Conservation (phyloP, 2,797 vertebrate genomes). For the Arremon brunneinucha region DNA sequence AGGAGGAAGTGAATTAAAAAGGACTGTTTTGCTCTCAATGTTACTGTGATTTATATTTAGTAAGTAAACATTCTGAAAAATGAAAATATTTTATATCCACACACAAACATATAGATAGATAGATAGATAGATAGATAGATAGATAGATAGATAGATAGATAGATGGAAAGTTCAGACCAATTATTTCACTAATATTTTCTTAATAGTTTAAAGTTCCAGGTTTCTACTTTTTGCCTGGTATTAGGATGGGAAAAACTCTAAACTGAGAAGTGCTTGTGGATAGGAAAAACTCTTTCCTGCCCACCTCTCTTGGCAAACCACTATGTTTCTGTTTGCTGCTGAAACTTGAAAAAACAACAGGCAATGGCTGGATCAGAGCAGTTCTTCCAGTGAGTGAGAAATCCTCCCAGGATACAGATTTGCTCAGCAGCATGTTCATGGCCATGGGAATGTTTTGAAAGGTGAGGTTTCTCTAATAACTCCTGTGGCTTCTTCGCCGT, state of each 20-base stretch:
- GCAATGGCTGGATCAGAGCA: neutral
- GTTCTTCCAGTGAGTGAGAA: neutral
- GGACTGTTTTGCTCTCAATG: neutral
- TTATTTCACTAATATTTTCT: neutral
- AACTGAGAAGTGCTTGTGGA: neutral
- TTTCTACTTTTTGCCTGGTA: neutral
- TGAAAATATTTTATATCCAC: neutral
- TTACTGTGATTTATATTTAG: neutral
- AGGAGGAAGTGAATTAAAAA: neutral
- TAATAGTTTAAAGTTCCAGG: neutral
- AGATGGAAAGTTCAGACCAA: neutral
- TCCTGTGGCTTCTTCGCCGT: slow-evolving; percentile 40
- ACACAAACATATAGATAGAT: neutral
- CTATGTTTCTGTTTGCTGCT: slow-evolving; percentile 13
- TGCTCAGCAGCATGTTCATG: neutral
- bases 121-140: too few relatives aligned
- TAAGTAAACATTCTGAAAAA: neutral
- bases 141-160: too few relatives aligned
- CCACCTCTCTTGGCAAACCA: slow-evolving; percentile 19
- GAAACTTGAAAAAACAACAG: slow-evolving; percentile 16
- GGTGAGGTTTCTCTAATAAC: slow-evolving; percentile 50
- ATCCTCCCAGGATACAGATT: slow-evolving; percentile 1
- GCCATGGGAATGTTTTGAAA: slow-evolving; percentile 59
- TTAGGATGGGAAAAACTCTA: slow-evolving; percentile 12
- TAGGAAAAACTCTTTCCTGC: slow-evolving; percentile 38